Conservation (phyloP, 2,888 invertebrate genomes). For the Anthrax anthrax region DNA sequence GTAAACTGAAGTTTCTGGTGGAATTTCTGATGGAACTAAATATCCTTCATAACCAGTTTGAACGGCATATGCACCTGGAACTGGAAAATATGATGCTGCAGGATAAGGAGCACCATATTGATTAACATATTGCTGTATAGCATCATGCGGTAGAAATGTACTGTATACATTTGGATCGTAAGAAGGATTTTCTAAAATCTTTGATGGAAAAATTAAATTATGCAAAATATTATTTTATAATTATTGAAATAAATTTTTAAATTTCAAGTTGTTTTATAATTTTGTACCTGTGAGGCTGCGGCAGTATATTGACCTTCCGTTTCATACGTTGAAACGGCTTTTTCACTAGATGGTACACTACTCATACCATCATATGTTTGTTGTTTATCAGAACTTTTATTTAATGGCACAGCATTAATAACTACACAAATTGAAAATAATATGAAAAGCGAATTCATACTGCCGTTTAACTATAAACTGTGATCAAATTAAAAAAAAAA, state of each 20-base stretch:
- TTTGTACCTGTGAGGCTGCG: conserved; percentile 7
- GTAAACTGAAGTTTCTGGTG: conserved; percentile 10
- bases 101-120: conserved; percentile 20
- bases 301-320: conserved; percentile 9
- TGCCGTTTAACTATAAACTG: background rate
- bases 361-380: background rate
- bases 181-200: conserved; percentile 17
- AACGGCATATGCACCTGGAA: conserved; percentile 22
- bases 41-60: conserved; percentile 36
- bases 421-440: background rate
- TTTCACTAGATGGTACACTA: background rate
- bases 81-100: conserved; percentile 16
- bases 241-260: background rate
- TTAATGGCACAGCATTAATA: background rate
- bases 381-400: background rate
- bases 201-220: background rate
- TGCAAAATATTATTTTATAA: too few relatives aligned
- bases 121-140: conserved; percentile 28
- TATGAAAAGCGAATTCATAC: too few relatives aligned
- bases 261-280: background rate
- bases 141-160: conserved; percentile 26
- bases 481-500: background rate
- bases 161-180: conserved; percentile 22
- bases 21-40: conserved; percentile 25
- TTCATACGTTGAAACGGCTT: background rate